These are phyloP conservation scores for Andrena bucephala DNA, from an alignment of 2,888 invertebrate species.

Conservation along the genomic window DNA sequence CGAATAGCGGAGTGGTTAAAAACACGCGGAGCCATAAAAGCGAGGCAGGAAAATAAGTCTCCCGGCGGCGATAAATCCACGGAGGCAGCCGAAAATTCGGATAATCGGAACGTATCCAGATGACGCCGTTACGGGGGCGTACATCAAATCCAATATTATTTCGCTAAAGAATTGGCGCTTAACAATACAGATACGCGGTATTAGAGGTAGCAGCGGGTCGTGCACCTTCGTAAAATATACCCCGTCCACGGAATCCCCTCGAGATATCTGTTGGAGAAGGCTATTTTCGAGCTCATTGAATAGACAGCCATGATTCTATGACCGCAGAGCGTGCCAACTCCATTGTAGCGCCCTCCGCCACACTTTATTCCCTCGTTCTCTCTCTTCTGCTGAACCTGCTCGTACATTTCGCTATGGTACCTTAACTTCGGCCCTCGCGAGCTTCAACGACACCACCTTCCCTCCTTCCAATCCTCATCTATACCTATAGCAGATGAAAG, in stretches of 20 bases:
- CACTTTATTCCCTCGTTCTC: slow-evolving; percentile 82
- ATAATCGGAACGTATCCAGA: slow-evolving; percentile 25
- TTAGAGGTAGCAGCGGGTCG: slow-evolving; percentile 77
- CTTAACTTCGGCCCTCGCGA: slow-evolving; percentile 70
- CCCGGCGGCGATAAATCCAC: not conserved
- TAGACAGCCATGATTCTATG: slow-evolving; percentile 85
- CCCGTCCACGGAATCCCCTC: slow-evolving; percentile 75
- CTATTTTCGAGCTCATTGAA: slow-evolving; percentile 85
- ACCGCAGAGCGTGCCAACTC: slow-evolving; percentile 84
- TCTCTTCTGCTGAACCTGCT: slow-evolving; percentile 74
- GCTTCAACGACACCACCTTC: slow-evolving; percentile 70
- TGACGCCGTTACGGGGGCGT: slow-evolving; percentile 20
- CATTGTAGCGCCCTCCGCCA: slow-evolving; percentile 82
- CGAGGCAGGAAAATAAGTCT: slow-evolving; percentile 5
- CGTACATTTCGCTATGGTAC: slow-evolving; percentile 75
- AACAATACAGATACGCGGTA: slow-evolving; percentile 78
- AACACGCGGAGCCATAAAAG: slow-evolving; percentile 5
- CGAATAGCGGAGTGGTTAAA: not conserved
- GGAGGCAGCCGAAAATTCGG: slow-evolving; percentile 26
- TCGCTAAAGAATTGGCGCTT: slow-evolving; percentile 64
- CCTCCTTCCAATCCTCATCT: not conserved
- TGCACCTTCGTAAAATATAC: slow-evolving; percentile 82
- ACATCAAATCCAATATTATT: slow-evolving; percentile 50
- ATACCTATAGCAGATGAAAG: not conserved
- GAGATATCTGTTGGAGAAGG: slow-evolving; percentile 83